phyloP scores from a whole-genome alignment of 2,797 vertebrate genomes.

The Eremophila alpestris region DNA sequence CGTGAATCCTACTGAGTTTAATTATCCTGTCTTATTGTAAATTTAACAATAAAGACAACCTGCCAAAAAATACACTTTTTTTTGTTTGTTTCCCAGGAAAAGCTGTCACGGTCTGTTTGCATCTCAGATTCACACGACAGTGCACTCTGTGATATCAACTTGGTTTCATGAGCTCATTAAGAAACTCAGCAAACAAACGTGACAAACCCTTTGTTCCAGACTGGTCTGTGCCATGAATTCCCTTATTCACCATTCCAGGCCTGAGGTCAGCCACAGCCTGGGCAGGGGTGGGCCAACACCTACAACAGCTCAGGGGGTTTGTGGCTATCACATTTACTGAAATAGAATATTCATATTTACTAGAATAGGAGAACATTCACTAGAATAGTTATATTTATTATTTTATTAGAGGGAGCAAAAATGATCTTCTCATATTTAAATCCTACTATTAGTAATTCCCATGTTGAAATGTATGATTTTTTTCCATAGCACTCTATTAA shows the following conservation, averaged over 20 bases:
- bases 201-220: not conserved
- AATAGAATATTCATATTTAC: not conserved
- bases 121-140: not conserved
- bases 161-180: not conserved
- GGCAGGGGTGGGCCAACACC: not conserved
- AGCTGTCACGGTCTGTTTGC: not conserved
- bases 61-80: not conserved
- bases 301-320: not conserved
- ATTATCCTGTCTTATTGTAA: not conserved
- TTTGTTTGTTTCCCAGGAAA: not conserved
- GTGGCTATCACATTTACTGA: too few species aligned
- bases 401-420: not conserved
- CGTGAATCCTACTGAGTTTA: not conserved
- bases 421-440: not conserved
- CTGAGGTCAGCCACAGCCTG: not conserved
- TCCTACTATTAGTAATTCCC: not conserved
- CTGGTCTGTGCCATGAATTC: accelerated
- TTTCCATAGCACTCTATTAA: not conserved
- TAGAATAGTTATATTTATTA: not conserved
- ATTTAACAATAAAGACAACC: not conserved
- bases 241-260: not conserved
- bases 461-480: not conserved
- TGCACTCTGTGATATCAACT: not conserved
- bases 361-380: not conserved
- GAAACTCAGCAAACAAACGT: not conserved